Evolutionary conservation across 2,113 vertebrate genomes (phyloP).

Genomic region (Benitochromis conjunctus): DNA sequence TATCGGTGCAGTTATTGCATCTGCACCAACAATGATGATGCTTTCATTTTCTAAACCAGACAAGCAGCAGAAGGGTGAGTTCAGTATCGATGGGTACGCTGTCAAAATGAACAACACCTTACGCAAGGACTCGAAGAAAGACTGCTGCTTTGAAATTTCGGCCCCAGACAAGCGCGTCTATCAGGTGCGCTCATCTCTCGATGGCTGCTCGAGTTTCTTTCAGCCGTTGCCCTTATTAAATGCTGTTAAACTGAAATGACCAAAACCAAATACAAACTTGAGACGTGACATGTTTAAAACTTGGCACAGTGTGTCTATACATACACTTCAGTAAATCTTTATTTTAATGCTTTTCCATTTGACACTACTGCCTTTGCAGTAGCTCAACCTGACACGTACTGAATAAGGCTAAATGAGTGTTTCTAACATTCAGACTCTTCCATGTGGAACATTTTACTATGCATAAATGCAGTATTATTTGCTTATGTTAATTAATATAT

Average conservation of each 20-base stretch:
- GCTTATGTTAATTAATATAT: constrained; percentile 62
- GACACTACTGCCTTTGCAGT: constrained; percentile 33
- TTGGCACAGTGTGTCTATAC: neutral
- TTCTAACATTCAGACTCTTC: constrained; percentile 25
- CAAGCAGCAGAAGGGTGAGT: constrained; percentile 98
- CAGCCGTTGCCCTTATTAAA: neutral
- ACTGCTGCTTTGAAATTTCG: constrained; percentile 95
- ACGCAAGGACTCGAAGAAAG: constrained; percentile 92
- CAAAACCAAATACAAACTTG: constrained; percentile 18
- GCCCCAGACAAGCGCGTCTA: constrained; percentile 94
- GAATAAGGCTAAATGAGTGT: constrained; percentile 41
- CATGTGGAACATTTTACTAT: constrained; percentile 54
- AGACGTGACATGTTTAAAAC: neutral
- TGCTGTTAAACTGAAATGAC: neutral
- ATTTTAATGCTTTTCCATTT: constrained; percentile 28
- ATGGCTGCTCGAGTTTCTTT: neutral
- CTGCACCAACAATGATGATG: neutral
- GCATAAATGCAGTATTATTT: constrained; percentile 59
- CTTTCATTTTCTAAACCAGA: constrained; percentile 75
- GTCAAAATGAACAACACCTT: constrained; percentile 89
- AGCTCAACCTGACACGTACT: constrained; percentile 22
- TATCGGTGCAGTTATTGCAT: neutral
- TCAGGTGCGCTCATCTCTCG: constrained; percentile 82
- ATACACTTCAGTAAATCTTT: constrained; percentile 9
- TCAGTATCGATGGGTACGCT: constrained; percentile 86